Percentiles rank a stretch among this genome's conserved stretches.
phyloP scores from a whole-genome alignment of 2,113 vertebrate genomes.

The Corydoras maculifer region DNA sequence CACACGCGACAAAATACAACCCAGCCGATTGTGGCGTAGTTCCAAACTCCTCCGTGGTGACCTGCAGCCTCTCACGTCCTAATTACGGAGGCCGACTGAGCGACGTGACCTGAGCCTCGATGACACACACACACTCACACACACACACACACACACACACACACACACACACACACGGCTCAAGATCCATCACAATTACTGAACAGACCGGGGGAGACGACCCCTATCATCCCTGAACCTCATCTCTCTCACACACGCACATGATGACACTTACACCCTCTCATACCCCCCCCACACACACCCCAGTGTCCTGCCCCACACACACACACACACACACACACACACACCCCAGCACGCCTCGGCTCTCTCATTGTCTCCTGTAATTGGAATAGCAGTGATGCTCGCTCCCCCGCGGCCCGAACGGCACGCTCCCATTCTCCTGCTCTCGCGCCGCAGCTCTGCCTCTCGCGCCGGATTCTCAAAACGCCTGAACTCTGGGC shows the following conservation, averaged over 20 bases:
- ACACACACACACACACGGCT: constrained; percentile 9
- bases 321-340: constrained; percentile 26
- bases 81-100: constrained; percentile 32
- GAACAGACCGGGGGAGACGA: constrained; percentile 5
- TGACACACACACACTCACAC: constrained; percentile 18
- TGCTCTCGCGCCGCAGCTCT: neutral
- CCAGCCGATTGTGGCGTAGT: neutral
- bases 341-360: constrained; percentile 27
- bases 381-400: constrained; percentile 44
- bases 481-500: no score
- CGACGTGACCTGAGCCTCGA: constrained; percentile 26
- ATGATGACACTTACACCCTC: constrained; percentile 25
- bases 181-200: constrained; percentile 23
- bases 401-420: constrained; percentile 35
- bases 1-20: neutral
- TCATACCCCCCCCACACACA: constrained; percentile 21
- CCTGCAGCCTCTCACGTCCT: constrained; percentile 33
- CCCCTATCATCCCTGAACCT: constrained; percentile 27
- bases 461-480: no score
- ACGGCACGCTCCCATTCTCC: constrained; percentile 22
- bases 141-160: constrained; percentile 26
- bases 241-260: constrained; percentile 33
- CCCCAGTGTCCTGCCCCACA: constrained; percentile 1
- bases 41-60: constrained; percentile 6
- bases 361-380: constrained; percentile 40